Conservation (phyloP, 2,113 vertebrate genomes). For the Misgurnus mizolepis region DNA sequence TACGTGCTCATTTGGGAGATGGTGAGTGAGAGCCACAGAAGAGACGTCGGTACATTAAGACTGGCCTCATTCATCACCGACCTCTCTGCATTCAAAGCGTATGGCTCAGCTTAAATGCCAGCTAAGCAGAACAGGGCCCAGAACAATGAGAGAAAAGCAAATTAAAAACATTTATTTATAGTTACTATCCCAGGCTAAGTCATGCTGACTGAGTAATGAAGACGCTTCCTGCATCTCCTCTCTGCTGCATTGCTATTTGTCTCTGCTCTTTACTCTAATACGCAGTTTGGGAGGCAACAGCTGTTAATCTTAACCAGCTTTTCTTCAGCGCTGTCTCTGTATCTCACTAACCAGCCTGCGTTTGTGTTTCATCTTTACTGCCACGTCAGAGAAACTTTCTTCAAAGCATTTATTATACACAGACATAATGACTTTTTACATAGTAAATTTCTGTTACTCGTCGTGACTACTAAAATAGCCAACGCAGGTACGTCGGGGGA, state of each 20-base stretch:
- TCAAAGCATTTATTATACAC: conserved; percentile 11
- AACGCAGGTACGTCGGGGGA: background rate
- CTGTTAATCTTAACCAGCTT: conserved; percentile 41
- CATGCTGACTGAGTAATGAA: conserved; percentile 51
- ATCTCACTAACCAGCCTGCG: conserved; percentile 28
- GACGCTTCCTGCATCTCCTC: conserved; percentile 29
- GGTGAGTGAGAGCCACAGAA: conserved; percentile 23
- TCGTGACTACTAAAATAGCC: conserved; percentile 3
- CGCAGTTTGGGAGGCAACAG: conserved; percentile 23
- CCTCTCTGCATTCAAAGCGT: conserved; percentile 56
- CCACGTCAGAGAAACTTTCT: conserved; percentile 9
- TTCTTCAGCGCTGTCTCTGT: conserved; percentile 14
- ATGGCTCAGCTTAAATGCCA: conserved; percentile 59
- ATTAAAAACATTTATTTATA: conserved; percentile 70
- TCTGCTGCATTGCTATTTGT: conserved; percentile 38
- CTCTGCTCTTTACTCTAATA: conserved; percentile 48
- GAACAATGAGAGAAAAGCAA: conserved; percentile 54
- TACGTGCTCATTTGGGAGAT: background rate
- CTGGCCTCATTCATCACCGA: conserved; percentile 63
- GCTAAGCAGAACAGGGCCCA: conserved; percentile 65
- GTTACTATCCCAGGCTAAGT: conserved; percentile 46
- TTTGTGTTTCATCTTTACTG: conserved; percentile 16
- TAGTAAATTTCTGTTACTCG: background rate
- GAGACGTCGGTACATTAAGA: conserved; percentile 33
- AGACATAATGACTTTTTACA: background rate